phyloP scores from a whole-genome alignment of 2,797 vertebrate genomes.

The Falco concolor region DNA sequence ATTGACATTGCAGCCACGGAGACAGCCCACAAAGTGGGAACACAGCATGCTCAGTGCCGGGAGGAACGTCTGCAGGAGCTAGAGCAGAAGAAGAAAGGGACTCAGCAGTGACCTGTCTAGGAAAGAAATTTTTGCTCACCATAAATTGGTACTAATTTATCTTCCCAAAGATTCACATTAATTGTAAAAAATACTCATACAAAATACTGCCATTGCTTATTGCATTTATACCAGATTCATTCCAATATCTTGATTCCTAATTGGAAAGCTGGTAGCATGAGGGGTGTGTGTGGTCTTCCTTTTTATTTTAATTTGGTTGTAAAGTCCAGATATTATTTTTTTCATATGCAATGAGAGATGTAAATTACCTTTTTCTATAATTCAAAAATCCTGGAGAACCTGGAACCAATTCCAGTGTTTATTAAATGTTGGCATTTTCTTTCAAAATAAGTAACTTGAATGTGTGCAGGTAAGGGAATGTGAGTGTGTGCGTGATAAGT shows the following conservation, averaged over 20 bases:
- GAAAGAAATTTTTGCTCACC: not conserved
- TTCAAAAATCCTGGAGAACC: not conserved
- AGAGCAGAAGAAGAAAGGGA: constrained; percentile 76
- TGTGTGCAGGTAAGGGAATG: not conserved
- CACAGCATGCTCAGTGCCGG: constrained; percentile 78
- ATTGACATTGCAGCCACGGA: constrained; percentile 84
- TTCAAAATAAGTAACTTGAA: constrained; percentile 5
- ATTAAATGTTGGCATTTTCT: constrained; percentile 50
- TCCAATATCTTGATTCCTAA: constrained; percentile 57
- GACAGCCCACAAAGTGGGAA: constrained; percentile 83
- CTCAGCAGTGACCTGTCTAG: constrained; percentile 65
- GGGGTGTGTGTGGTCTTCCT: not conserved
- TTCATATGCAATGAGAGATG: not conserved
- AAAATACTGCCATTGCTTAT: not conserved
- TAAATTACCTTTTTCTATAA: constrained; percentile 19
- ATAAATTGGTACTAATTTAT: not conserved
- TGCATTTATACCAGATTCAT: constrained; percentile 59
- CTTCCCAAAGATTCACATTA: not conserved
- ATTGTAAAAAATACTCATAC: not conserved
- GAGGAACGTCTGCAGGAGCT: constrained; percentile 80
- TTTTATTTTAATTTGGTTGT: not conserved
- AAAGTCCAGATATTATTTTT: constrained; percentile 4
- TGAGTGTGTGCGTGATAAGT: not conserved
- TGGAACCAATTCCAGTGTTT: constrained; percentile 23
- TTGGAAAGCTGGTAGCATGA: constrained; percentile 52